Conservation (phyloP, 2,113 vertebrate species). For the Thalassarche chlororhynchos region DNA sequence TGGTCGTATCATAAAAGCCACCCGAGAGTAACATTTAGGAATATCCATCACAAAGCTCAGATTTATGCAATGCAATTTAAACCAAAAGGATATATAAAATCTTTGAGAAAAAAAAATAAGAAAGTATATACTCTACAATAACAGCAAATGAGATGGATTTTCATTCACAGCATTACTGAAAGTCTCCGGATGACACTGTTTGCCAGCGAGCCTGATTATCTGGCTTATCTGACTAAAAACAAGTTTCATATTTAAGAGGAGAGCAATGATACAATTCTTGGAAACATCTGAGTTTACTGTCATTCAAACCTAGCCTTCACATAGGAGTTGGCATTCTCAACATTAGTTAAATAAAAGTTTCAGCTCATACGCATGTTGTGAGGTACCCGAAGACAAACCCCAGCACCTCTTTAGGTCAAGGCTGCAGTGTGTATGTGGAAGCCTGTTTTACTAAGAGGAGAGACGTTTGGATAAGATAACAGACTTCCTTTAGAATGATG, state of each 20-base stretch:
- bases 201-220: neutral
- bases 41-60: neutral
- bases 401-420: neutral
- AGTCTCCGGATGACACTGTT: neutral
- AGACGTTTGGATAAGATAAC: neutral
- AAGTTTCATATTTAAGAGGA: neutral
- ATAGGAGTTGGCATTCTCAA: neutral
- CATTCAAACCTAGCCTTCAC: neutral
- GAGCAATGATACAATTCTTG: neutral
- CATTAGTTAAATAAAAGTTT: neutral
- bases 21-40: neutral
- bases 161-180: neutral
- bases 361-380: neutral
- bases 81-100: neutral
- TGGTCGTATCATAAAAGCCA: neutral
- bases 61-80: neutral
- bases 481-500: neutral
- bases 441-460: neutral
- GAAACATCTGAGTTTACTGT: neutral
- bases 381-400: neutral
- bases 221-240: neutral
- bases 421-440: neutral
- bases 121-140: neutral
- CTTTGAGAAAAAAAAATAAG: neutral
- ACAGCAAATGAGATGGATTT: neutral